phyloP scores from a whole-genome alignment of 1,140 invertebrate genomes.

The Scaptomyza montana region DNA sequence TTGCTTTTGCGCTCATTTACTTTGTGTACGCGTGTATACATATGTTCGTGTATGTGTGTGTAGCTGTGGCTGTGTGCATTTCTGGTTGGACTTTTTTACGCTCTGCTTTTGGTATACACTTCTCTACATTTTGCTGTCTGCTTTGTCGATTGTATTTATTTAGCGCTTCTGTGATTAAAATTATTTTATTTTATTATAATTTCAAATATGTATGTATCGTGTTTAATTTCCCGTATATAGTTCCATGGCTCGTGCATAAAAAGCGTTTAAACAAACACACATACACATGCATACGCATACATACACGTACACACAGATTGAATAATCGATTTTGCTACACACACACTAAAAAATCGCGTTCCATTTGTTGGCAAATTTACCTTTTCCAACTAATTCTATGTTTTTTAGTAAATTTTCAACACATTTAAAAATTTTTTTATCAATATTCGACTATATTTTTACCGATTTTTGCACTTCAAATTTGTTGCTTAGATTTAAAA shows the following conservation, averaged over 20 bases:
- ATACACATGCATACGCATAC: slow-evolving; percentile 40
- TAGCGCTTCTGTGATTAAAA: neutral
- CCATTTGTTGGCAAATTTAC: slow-evolving; percentile 53
- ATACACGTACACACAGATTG: slow-evolving; percentile 63
- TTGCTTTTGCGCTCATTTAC: slow-evolving; percentile 54
- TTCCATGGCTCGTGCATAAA: slow-evolving; percentile 40
- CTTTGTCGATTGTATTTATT: slow-evolving; percentile 27
- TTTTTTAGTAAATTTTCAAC: slow-evolving; percentile 55
- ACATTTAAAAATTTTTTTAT: slow-evolving; percentile 69
- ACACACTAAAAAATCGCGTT: slow-evolving; percentile 31
- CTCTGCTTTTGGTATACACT: slow-evolving; percentile 55
- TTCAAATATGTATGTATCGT: slow-evolving; percentile 54
- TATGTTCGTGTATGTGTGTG: slow-evolving; percentile 26
- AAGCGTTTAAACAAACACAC: slow-evolving; percentile 64
- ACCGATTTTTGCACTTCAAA: slow-evolving; percentile 58
- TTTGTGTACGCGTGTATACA: slow-evolving; percentile 38
- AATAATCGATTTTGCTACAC: slow-evolving; percentile 76
- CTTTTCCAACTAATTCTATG: slow-evolving; percentile 64
- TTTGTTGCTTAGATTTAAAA: slow-evolving; percentile 77
- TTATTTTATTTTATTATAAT: slow-evolving; percentile 12
- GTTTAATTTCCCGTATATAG: slow-evolving; percentile 46
- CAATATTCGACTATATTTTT: slow-evolving; percentile 42
- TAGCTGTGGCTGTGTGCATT: slow-evolving; percentile 47
- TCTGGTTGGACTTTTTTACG: slow-evolving; percentile 57
- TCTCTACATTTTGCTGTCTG: slow-evolving; percentile 44